A percentile compares a stretch with the other conserved stretches of the same genome.
Conservation (phyloP, 2,113 vertebrate species). For the Lophochroa leadbeateri region DNA sequence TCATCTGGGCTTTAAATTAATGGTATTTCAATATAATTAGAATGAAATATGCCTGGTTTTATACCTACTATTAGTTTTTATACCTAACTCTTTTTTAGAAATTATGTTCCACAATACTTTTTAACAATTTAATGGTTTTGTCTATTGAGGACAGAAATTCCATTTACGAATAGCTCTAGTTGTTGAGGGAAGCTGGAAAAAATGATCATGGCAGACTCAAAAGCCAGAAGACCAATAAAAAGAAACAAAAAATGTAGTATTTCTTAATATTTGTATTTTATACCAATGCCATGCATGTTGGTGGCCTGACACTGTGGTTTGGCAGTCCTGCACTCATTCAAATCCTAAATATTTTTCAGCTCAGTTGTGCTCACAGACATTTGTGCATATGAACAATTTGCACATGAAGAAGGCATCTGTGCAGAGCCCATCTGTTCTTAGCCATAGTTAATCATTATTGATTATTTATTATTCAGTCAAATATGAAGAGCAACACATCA, state of each 20-base stretch:
- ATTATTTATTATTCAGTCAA: slow-evolving; percentile 9
- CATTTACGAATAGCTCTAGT: slow-evolving; percentile 15
- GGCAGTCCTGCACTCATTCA: slow-evolving; percentile 48
- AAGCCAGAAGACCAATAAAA: slow-evolving; percentile 53
- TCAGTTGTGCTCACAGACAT: neutral
- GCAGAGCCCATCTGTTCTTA: neutral
- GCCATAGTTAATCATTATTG: neutral
- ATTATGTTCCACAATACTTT: neutral
- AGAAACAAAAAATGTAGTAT: slow-evolving; percentile 34
- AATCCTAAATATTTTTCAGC: slow-evolving; percentile 45
- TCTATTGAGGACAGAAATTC: slow-evolving; percentile 30
- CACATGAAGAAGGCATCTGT: neutral
- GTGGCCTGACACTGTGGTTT: slow-evolving; percentile 60
- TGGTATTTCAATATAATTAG: neutral
- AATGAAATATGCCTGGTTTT: neutral
- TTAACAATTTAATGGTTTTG: slow-evolving; percentile 19
- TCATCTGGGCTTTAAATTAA: neutral
- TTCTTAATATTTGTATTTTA: slow-evolving; percentile 56
- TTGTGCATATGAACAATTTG: slow-evolving; percentile 4
- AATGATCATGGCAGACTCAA: slow-evolving; percentile 2
- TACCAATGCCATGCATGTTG: slow-evolving; percentile 26
- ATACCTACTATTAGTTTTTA: neutral
- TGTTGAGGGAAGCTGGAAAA: slow-evolving; percentile 43
- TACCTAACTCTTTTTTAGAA: neutral
- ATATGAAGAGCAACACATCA: neutral